These are phyloP conservation scores for Leptobrachium leishanense DNA, from an alignment of 2,113 vertebrate species.

Conservation along the genomic window DNA sequence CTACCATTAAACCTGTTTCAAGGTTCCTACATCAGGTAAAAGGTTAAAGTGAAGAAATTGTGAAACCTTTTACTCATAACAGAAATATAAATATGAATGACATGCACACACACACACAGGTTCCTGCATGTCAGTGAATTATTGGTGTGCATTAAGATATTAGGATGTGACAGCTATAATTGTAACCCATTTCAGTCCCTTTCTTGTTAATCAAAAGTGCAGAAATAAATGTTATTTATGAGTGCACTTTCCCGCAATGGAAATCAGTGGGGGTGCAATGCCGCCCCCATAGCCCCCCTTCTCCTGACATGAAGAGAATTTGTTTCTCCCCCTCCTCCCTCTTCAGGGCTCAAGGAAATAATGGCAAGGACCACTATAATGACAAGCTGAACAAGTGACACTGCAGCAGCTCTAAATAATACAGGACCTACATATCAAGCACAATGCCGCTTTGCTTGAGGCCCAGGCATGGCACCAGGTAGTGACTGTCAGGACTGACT, in stretches of 20 bases:
- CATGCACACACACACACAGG: slow-evolving; percentile 48
- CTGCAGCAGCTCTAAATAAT: slow-evolving; percentile 15
- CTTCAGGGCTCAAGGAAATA: slow-evolving; percentile 21
- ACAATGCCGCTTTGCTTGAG: slow-evolving; percentile 1
- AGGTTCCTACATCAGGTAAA: slow-evolving; percentile 19
- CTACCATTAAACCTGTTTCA: slow-evolving; percentile 3
- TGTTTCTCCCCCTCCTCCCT: slow-evolving; percentile 5
- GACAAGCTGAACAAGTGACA: slow-evolving; percentile 11
- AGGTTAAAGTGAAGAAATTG: slow-evolving; percentile 28
- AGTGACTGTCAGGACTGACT: background rate
- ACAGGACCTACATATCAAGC: background rate
- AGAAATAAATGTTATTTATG: slow-evolving; percentile 52
- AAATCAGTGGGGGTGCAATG: slow-evolving; percentile 43
- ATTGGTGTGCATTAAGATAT: slow-evolving; percentile 71
- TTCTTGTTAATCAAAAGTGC: slow-evolving; percentile 47
- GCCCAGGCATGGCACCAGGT: background rate
- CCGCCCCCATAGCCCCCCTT: background rate
- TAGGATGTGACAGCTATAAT: slow-evolving; percentile 57
- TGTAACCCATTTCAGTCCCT: slow-evolving; percentile 48
- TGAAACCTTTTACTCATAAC: slow-evolving; percentile 29
- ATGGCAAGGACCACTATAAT: slow-evolving; percentile 35
- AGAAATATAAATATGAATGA: slow-evolving; percentile 54
- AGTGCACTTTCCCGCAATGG: slow-evolving; percentile 51
- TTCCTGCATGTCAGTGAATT: slow-evolving; percentile 56
- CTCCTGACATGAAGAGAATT: slow-evolving; percentile 14